Conservation (phyloP, 2,888 invertebrate species). For the Cheilosia scutellata region DNA sequence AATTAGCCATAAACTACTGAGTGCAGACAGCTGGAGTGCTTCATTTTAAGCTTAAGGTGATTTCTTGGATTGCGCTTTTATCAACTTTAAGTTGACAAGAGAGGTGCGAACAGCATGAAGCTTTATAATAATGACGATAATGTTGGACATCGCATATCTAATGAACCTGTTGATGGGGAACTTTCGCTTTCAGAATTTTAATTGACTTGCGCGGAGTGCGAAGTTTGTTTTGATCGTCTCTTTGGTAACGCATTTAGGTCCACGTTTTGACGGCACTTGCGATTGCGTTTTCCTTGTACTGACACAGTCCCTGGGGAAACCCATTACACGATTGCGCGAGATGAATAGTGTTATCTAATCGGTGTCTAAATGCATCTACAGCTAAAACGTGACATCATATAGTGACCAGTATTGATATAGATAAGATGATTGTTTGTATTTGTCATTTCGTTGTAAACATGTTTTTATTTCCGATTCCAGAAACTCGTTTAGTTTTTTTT, state of each 20-base stretch:
- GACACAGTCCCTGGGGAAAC: constrained; percentile 1
- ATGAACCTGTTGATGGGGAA: constrained; percentile 38
- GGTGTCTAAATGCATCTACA: background rate
- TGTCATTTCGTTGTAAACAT: background rate
- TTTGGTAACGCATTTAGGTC: constrained; percentile 12
- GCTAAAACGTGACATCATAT: too few species aligned
- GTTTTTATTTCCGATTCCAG: background rate
- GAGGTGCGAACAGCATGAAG: constrained; percentile 65
- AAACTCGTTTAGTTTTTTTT: too few species aligned
- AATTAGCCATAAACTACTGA: constrained; percentile 65
- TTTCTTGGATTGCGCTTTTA: constrained; percentile 63
- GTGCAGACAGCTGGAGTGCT: constrained; percentile 44
- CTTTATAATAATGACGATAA: constrained; percentile 45
- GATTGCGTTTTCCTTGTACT: constrained; percentile 2
- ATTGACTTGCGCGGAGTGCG: constrained; percentile 11
- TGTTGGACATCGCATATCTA: constrained; percentile 43
- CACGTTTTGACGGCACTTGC: constrained; percentile 12
- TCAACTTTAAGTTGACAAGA: constrained; percentile 57
- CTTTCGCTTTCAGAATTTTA: constrained; percentile 70
- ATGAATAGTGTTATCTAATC: constrained; percentile 11
- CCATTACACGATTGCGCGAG: background rate
- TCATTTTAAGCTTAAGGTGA: constrained; percentile 65
- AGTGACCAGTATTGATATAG: background rate
- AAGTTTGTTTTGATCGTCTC: constrained; percentile 43
- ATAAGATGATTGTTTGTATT: background rate